These are phyloP conservation scores for Nyctibius grandis DNA, from an alignment of 2,797 vertebrate species.

Conservation along the genomic window DNA sequence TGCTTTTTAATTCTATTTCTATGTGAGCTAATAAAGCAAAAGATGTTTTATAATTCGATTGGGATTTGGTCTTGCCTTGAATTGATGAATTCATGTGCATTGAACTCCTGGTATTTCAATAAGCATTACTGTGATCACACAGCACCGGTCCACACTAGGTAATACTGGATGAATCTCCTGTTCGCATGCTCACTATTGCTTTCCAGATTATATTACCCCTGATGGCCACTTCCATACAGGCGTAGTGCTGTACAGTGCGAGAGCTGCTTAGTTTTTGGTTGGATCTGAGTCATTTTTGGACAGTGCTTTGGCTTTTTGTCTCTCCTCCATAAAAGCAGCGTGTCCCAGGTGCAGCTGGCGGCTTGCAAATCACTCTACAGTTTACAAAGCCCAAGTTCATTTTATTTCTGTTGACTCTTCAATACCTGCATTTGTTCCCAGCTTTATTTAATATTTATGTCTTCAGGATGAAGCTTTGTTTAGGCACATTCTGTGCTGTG, in stretches of 20 bases:
- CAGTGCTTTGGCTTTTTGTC: background rate
- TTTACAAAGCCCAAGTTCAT: background rate
- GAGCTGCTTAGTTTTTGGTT: background rate
- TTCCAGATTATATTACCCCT: background rate
- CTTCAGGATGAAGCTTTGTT: background rate
- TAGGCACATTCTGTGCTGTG: background rate
- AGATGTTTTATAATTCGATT: slow-evolving; percentile 27
- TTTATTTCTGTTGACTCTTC: background rate
- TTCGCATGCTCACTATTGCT: background rate
- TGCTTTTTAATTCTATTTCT: slow-evolving; percentile 54
- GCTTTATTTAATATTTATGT: background rate
- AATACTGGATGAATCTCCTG: background rate
- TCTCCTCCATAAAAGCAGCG: background rate
- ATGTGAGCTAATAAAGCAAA: slow-evolving; percentile 28
- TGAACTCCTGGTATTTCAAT: background rate
- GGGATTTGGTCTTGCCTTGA: slow-evolving; percentile 11
- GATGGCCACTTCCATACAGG: background rate
- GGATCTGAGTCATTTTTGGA: background rate
- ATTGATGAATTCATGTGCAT: background rate
- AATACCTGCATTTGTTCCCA: background rate
- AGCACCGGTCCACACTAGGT: background rate
- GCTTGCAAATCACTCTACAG: background rate
- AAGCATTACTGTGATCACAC: background rate
- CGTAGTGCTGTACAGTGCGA: background rate
- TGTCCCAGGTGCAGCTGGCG: background rate